phyloP scores from a whole-genome alignment of 2,797 vertebrate species.

The Chanos chanos region DNA sequence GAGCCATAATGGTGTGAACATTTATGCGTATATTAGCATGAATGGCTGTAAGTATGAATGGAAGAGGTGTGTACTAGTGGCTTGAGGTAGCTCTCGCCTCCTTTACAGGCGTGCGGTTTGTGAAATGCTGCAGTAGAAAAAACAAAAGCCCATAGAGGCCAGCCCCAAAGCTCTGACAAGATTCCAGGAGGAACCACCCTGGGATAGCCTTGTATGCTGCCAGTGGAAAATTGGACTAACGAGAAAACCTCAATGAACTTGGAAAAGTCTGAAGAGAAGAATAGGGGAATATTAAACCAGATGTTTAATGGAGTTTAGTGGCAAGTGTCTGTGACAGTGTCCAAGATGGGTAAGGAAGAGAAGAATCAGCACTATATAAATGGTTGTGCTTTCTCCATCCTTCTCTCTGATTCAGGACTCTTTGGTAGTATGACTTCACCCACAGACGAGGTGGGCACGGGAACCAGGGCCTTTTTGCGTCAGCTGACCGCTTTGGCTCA shows the following conservation, averaged over 20 bases:
- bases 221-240: constrained; percentile 83
- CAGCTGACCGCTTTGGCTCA: constrained; percentile 21
- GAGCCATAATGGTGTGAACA: too few relatives aligned
- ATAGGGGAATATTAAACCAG: constrained; percentile 78
- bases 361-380: constrained; percentile 4
- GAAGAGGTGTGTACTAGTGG: constrained; percentile 16
- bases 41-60: not conserved
- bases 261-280: constrained; percentile 74
- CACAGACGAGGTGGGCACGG: not conserved
- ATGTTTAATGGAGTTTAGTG: constrained; percentile 80
- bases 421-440: constrained; percentile 6
- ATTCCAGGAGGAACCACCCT: constrained; percentile 77
- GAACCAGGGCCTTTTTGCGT: not conserved
- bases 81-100: constrained; percentile 39
- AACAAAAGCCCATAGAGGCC: constrained; percentile 48
- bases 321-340: constrained; percentile 76
- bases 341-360: constrained; percentile 53
- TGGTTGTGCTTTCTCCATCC: not conserved
- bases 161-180: constrained; percentile 69
- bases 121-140: constrained; percentile 54
- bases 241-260: constrained; percentile 81
- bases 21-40: too few relatives aligned
- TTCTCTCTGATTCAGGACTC: not conserved
- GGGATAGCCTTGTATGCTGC: constrained; percentile 78
- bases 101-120: constrained; percentile 49